phyloP scores from a whole-genome alignment of 2,113 vertebrate species.

The Malurus melanocephalus region DNA sequence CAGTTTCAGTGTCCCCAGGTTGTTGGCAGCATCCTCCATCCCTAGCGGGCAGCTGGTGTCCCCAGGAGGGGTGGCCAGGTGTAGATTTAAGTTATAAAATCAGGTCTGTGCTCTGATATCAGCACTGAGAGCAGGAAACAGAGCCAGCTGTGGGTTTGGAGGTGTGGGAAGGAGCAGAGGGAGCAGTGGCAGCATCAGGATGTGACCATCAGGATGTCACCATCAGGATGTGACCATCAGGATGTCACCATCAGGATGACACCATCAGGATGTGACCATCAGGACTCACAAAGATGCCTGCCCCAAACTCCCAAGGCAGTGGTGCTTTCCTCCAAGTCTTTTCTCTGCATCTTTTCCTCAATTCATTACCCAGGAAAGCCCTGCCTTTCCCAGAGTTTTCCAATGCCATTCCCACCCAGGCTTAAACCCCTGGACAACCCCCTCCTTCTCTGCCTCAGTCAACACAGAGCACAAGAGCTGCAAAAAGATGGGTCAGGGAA shows the following conservation, averaged over 20 bases:
- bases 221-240: not conserved
- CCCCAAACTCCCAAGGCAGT: not conserved
- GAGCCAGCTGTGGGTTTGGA: not conserved
- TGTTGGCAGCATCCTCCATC: not conserved
- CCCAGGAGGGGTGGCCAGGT: not conserved
- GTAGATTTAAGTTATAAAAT: not conserved
- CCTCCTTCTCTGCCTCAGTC: not conserved
- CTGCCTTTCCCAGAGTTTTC: not conserved
- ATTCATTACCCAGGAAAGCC: not conserved
- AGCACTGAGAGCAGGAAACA: not conserved
- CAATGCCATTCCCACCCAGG: not conserved
- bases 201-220: not conserved
- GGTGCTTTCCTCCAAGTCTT: not conserved
- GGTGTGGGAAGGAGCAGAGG: not conserved
- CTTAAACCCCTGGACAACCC: too few species aligned
- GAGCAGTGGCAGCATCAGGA: not conserved
- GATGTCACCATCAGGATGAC: too few species aligned
- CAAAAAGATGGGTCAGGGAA: not conserved
- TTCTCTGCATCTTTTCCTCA: not conserved
- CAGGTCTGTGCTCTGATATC: not conserved
- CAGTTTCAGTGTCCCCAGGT: not conserved
- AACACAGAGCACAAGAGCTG: not conserved
- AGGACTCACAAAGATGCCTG: not conserved
- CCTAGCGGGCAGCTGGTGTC: rapidly evolving
- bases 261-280: too few species aligned